Conservation (phyloP, 2,888 invertebrate genomes). For the Atrina japonica region DNA sequence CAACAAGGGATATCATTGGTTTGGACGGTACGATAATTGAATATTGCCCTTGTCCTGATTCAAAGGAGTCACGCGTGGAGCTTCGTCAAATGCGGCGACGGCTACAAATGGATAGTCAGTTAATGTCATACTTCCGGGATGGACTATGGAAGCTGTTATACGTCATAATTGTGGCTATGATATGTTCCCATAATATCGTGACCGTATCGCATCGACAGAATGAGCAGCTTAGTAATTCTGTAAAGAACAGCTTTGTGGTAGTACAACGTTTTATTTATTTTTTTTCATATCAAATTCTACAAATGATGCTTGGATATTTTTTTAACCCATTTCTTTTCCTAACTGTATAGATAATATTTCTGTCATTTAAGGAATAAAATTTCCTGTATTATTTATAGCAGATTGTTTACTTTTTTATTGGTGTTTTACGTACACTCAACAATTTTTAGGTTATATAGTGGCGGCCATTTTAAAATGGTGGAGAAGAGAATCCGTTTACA, state of each 20-base stretch:
- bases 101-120: slow-evolving; percentile 22
- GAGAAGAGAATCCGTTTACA: no score
- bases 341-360: not conserved
- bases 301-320: not conserved
- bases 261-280: not conserved
- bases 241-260: slow-evolving; percentile 17
- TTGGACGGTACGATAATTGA: not conserved
- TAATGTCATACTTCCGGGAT: slow-evolving; percentile 2
- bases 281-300: not conserved
- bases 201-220: slow-evolving; percentile 27
- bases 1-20: not conserved
- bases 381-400: no score
- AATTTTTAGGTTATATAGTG: no score
- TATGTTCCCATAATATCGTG: slow-evolving; percentile 32
- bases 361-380: no score
- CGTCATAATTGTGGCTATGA: slow-evolving; percentile 25
- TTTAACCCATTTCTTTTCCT: not conserved
- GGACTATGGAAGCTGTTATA: slow-evolving; percentile 16
- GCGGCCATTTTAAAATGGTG: no score
- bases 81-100: not conserved
- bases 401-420: no score
- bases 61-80: not conserved
- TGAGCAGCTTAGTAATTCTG: slow-evolving; percentile 7
- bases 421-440: no score
- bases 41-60: slow-evolving; percentile 21